Evolutionary conservation across 2,113 vertebrate genomes (phyloP), one percentile per base, ranked within the genome.

Genomic region (Dicentrarchus labrax): DNA sequence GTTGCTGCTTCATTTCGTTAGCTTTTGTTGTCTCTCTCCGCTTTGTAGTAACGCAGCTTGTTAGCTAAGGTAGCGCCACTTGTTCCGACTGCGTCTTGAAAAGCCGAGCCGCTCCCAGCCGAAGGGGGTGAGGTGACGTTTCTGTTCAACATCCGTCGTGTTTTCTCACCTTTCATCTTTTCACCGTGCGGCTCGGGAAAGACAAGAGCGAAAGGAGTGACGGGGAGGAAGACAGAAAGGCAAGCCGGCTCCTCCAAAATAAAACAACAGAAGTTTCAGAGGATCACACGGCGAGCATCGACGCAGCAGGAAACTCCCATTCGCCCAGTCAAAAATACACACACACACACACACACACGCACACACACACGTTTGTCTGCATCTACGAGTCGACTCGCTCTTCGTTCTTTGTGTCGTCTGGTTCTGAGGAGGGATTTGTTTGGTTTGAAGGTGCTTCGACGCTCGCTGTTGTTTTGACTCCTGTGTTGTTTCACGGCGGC

Each of bases 101-200:
- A 86, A 30, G 74, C 67, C 4, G 36, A 68, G 84, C 67, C 67
- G 67, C 73, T 81, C 76, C 81, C 78, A 86, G 89, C 89, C 87
- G 75, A 68, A 92, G 89, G 90, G 87, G 83, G 82, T 72, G 69
- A 80, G 85, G 81, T 86, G 91, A 92, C 90, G 83, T 92, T 80
- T 90, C 86, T 87, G 80, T 75, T 65, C 57, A 82, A 73, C 76
- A 77, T 71, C 84, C 73, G 30, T 80, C 51, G 56, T 75, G 80
- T 88, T 83, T 60, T 57, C 60, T 56, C 30, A 1, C 54, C 51
- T 79, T 87, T 87, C 66, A 80, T 90, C 87, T 75, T 30, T 30
- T 43, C 69, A 17, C 66, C 71, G 66, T 19, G 78, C 71, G 57
- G 30, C 80, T 69, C 21, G 21, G 59, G 21, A 82, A 72, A 30